Evolutionary conservation across 53 echinoderm and acorn worm genomes (phyloP).

Genomic region (Astropecten irregularis): DNA sequence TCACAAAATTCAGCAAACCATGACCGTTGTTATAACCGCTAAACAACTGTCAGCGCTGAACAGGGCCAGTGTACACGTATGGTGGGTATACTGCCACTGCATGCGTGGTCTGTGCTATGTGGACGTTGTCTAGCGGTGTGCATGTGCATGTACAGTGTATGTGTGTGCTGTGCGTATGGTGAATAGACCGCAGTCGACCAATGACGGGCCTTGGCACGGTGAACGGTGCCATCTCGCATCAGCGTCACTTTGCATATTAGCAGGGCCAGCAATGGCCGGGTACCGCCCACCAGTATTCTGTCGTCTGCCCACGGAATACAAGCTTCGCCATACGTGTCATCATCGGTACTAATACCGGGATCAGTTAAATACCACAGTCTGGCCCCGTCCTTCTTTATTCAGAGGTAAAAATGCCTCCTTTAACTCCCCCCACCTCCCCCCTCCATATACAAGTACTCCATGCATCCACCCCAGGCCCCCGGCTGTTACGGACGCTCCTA

Average conservation of each 20-base stretch:
- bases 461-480: not conserved
- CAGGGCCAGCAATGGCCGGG: slow-evolving; percentile 51
- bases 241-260: slow-evolving; percentile 60
- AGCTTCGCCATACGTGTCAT: slow-evolving; percentile 17
- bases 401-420: too few species aligned
- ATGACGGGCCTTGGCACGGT: slow-evolving; percentile 2
- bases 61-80: too few species aligned
- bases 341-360: not conserved
- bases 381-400: too few species aligned
- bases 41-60: slow-evolving; percentile 24
- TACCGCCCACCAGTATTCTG: slow-evolving; percentile 51
- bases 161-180: slow-evolving; percentile 9
- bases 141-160: not conserved
- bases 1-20: slow-evolving; percentile 41
- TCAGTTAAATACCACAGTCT: not conserved
- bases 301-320: too few species aligned
- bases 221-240: slow-evolving; percentile 42
- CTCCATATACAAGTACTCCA: not conserved
- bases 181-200: slow-evolving; percentile 17
- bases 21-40: slow-evolving; percentile 50
- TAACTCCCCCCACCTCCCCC: not conserved
- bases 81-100: too few species aligned
- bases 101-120: too few species aligned
- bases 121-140: not conserved
- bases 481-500: not conserved